phyloP scores from a whole-genome alignment of 2,797 vertebrate species.

The Sebastes umbrosus region DNA sequence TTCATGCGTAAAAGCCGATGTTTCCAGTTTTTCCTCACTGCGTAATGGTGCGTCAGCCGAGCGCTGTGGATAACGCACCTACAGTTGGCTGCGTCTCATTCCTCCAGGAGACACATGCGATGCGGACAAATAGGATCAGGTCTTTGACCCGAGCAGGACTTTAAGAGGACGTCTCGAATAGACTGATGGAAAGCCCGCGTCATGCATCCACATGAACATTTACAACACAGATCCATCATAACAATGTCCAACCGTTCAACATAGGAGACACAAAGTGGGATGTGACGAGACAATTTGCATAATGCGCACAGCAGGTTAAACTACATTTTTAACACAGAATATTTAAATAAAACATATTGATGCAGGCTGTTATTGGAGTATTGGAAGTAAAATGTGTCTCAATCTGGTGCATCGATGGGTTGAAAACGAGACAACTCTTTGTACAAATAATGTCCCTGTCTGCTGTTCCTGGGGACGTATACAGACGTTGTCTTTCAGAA shows the following conservation, averaged over 20 bases:
- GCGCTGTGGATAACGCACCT: not conserved
- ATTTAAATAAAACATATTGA: not conserved
- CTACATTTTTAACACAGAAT: not conserved
- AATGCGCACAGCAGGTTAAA: not conserved
- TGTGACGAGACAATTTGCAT: not conserved
- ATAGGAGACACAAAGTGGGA: not conserved
- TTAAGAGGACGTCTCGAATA: not conserved
- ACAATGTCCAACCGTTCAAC: no score
- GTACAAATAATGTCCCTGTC: not conserved
- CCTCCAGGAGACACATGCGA: not conserved
- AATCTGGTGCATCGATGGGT: not conserved
- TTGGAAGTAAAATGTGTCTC: not conserved
- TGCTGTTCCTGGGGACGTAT: not conserved
- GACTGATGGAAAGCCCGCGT: not conserved
- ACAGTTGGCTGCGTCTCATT: not conserved
- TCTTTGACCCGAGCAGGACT: not conserved
- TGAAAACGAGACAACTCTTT: not conserved
- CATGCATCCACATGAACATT: not conserved
- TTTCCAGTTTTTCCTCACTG: not conserved
- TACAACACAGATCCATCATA: not conserved
- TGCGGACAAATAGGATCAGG: not conserved
- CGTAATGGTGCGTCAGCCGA: conserved; percentile 26
- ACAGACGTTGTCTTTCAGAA: no score
- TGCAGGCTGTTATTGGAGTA: not conserved
- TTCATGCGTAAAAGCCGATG: conserved; percentile 52